These are phyloP conservation scores for Dendrocincla fuliginosa DNA, from an alignment of 2,797 vertebrate genomes.

Conservation along the genomic window DNA sequence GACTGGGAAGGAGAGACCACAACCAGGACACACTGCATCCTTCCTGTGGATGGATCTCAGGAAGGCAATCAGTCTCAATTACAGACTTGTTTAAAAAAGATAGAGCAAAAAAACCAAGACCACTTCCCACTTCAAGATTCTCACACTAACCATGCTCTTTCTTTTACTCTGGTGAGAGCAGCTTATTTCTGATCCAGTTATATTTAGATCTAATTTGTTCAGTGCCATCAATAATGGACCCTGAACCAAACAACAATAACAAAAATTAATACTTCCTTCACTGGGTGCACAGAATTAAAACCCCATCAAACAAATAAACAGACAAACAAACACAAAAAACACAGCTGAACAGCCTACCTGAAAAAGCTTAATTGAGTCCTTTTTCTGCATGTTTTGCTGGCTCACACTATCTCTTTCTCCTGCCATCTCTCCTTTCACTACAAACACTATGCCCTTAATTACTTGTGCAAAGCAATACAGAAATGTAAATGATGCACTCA, in stretches of 20 bases:
- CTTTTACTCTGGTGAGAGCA: neutral
- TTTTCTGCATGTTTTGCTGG: neutral
- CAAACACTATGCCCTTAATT: neutral
- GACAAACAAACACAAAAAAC: fast-evolving
- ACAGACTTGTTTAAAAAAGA: neutral
- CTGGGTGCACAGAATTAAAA: neutral
- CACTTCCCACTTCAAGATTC: neutral
- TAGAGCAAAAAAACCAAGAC: neutral
- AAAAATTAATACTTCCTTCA: neutral
- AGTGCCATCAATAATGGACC: neutral
- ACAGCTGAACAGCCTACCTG: neutral
- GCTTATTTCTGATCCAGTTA: neutral
- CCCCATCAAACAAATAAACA: too few relatives aligned
- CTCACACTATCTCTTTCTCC: neutral
- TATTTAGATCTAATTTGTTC: neutral
- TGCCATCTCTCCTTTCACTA: neutral
- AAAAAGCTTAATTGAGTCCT: neutral
- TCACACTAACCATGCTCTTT: neutral
- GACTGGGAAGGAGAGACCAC: neutral
- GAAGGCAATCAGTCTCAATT: neutral
- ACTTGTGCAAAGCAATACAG: neutral
- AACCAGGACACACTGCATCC: neutral
- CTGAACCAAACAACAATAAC: neutral
- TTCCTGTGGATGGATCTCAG: neutral
- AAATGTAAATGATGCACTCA: neutral